Evolutionary conservation across 1,140 invertebrate genomes (phyloP), one percentile per base, ranked within the genome.

Genomic region (Lucilia cuprina): DNA sequence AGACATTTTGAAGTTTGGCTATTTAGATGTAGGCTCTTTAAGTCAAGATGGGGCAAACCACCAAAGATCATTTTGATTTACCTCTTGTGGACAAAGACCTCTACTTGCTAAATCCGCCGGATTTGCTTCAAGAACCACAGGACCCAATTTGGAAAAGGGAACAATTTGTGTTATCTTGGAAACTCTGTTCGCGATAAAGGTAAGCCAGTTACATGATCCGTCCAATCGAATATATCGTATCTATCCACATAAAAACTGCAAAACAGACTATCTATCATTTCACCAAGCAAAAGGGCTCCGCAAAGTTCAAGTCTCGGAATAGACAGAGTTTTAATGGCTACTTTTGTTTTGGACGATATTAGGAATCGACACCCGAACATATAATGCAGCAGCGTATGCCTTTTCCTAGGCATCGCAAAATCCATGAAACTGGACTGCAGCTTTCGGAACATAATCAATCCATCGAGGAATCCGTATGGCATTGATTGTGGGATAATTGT

Each of bases 31-130:
- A 13, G 2, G 10, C 5, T 17, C 50, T 17, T 55, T 13, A 12
- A 55, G 14, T 12, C 50, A 55, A 13, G 50, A 13, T 7, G 50
- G 10, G 2, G 2, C 50, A 55, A 2, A 55, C 50, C 50, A 55
- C 10, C 14, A 17, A 8, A 55, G 50, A 8, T 55, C 50, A 17
- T 55, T 55, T 2, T 55, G 21, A 13, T 10, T 30, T 30, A 25
- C 5, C 25, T 25, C 10, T 13, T 74, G 35, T 3, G 35, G 35
- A 41, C 3, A 41, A 25, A 77, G 14, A 21, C 92, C 92, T 75
- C 92, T 86, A 7, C 92, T 92, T 13, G 89, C 84, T 12, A 86
- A 85, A 87, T 93, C 92, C 0, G 91, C 91, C 60, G 92, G 91
- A 86, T 93, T 93, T 0, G 91, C 12, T 77, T 77, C 74, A 17